Percentiles rank a stretch among this genome's conserved stretches.
phyloP scores from a whole-genome alignment of 2,113 vertebrate species.

The Irena cyanogastra region DNA sequence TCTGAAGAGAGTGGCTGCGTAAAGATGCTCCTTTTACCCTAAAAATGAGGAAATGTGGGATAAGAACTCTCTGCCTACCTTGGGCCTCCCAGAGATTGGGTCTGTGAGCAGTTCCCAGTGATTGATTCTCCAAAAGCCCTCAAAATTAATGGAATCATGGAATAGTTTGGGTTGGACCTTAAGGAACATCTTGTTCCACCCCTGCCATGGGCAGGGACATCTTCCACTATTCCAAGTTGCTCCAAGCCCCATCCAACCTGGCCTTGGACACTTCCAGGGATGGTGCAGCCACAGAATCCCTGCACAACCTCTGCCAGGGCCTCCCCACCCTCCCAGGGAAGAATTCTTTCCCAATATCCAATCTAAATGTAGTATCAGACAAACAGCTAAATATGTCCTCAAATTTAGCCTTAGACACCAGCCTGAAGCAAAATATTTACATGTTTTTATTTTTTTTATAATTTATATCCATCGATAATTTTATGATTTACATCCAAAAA shows the following conservation, averaged over 20 bases:
- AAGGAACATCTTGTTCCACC: fast-evolving
- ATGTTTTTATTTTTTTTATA: neutral
- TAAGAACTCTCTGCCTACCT: neutral
- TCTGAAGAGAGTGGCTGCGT: neutral
- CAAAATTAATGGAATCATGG: neutral
- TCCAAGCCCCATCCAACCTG: fast-evolving
- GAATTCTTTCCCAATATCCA: neutral
- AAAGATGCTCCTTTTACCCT: neutral
- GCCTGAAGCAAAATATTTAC: neutral
- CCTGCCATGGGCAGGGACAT: neutral
- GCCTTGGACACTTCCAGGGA: neutral
- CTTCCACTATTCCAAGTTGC: neutral
- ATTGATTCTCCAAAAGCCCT: neutral
- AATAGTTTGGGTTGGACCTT: neutral
- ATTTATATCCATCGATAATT: neutral
- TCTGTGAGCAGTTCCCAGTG: neutral
- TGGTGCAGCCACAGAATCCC: neutral
- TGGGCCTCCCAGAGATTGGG: neutral
- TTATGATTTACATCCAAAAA: neutral
- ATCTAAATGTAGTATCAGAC: fast-evolving
- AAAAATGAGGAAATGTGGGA: neutral
- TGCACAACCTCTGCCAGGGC: neutral
- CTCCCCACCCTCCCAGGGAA: neutral
- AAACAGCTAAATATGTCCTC: neutral
- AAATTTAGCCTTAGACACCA: neutral